These are phyloP conservation scores for Notarius lentiginosus DNA, from an alignment of 2,113 vertebrate genomes.

Conservation along the genomic window DNA sequence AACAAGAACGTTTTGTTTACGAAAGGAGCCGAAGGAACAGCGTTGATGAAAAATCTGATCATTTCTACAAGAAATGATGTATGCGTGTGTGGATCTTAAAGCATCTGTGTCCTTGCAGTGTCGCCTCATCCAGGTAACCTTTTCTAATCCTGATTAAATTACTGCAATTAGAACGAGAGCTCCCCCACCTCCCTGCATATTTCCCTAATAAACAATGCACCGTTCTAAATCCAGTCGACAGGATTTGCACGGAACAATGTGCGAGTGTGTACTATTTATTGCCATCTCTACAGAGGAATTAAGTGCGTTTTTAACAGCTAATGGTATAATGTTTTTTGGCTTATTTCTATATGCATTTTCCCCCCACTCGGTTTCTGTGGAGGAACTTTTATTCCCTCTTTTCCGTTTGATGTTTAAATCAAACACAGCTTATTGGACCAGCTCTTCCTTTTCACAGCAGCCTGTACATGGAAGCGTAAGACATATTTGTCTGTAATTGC, in stretches of 20 bases:
- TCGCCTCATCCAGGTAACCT: constrained; percentile 74
- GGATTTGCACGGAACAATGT: constrained; percentile 76
- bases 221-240: constrained; percentile 72
- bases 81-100: constrained; percentile 43
- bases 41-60: constrained; percentile 34
- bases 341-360: constrained; percentile 64
- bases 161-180: constrained; percentile 76
- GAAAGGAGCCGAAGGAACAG: constrained; percentile 53
- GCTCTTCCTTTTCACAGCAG: constrained; percentile 60
- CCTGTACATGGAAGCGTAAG: constrained; percentile 45
- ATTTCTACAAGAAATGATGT: constrained; percentile 16
- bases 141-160: constrained; percentile 79
- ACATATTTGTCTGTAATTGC: constrained; percentile 77
- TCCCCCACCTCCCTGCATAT: constrained; percentile 67
- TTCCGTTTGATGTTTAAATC: constrained; percentile 70
- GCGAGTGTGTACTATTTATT: constrained; percentile 68
- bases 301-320: constrained; percentile 75
- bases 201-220: constrained; percentile 76
- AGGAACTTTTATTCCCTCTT: constrained; percentile 63
- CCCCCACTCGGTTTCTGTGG: constrained; percentile 34
- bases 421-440: constrained; percentile 71
- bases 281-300: constrained; percentile 75
- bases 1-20: constrained; percentile 72
- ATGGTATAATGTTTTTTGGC: constrained; percentile 71
- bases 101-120: constrained; percentile 65